Percentiles rank a stretch among this genome's conserved stretches.
Evolutionary conservation across 2,888 invertebrate species (phyloP).

Genomic region (Eupelmus urozonus): DNA sequence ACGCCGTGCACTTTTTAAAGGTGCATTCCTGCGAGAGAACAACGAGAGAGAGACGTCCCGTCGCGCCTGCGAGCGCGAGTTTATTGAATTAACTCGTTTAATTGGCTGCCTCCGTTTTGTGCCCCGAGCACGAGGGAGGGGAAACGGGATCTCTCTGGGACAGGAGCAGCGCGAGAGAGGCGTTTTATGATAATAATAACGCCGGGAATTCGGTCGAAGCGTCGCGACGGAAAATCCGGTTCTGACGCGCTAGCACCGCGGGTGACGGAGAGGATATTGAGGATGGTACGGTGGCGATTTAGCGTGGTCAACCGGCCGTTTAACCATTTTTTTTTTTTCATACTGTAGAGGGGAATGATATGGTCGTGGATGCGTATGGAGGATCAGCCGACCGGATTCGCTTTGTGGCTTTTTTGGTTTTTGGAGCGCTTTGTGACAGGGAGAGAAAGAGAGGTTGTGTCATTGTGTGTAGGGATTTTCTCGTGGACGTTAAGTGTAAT

Average conservation of each 20-base stretch:
- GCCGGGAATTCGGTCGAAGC: constrained; percentile 23
- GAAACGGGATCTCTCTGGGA: neutral
- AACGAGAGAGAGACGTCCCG: constrained; percentile 28
- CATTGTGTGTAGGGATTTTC: too few species aligned
- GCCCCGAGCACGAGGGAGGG: neutral
- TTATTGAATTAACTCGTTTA: constrained; percentile 72
- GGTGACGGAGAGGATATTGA: neutral
- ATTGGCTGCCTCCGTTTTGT: constrained; percentile 63
- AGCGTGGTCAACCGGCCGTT: constrained; percentile 4
- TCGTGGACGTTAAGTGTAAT: too few species aligned
- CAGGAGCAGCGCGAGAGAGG: constrained; percentile 1
- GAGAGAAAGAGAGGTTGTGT: too few species aligned
- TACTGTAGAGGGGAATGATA: too few species aligned
- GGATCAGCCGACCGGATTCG: too few species aligned
- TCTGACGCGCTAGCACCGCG: neutral
- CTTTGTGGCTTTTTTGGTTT: too few species aligned
- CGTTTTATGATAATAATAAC: constrained; percentile 36
- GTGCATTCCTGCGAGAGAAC: constrained; percentile 17
- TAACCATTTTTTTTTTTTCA: constrained; percentile 3
- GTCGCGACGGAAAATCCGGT: constrained; percentile 41
- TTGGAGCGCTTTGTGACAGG: too few species aligned
- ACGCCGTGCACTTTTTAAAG: constrained; percentile 4
- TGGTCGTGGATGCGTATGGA: too few species aligned
- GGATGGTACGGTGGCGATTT: neutral
- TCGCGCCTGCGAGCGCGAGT: constrained; percentile 62